Evolutionary conservation across 2,797 vertebrate species (phyloP).

Genomic region (Peromyscus melanophrys): DNA sequence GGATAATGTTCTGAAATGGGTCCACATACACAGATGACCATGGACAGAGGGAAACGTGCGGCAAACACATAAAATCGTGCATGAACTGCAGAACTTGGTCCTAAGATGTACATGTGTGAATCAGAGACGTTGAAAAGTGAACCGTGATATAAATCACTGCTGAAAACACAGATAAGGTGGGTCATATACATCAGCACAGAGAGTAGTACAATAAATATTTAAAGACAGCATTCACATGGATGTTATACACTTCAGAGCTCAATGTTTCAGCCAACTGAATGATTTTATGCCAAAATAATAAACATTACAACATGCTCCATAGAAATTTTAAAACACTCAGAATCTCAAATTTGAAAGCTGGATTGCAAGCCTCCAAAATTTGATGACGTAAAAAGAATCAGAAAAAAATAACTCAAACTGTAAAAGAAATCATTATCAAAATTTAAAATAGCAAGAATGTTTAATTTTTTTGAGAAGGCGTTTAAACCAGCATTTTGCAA

Average conservation of each 20-base stretch:
- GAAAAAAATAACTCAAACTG: neutral
- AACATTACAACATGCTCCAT: neutral
- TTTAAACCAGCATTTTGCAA: slow-evolving; percentile 12
- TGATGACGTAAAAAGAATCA: neutral
- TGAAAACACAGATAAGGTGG: neutral
- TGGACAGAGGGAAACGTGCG: neutral
- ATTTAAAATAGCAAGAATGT: neutral
- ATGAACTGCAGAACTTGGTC: neutral
- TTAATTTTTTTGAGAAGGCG: neutral
- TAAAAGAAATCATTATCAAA: neutral
- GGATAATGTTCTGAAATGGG: neutral
- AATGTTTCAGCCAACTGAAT: neutral
- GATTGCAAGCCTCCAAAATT: slow-evolving; percentile 28
- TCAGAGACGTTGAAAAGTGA: neutral
- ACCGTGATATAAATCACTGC: neutral
- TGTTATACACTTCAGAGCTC: neutral
- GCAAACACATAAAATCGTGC: neutral
- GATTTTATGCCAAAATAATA: slow-evolving; percentile 44
- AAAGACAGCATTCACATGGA: neutral
- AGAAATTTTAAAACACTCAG: neutral
- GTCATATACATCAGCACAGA: neutral
- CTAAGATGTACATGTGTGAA: neutral
- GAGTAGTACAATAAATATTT: neutral
- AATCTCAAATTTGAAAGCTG: neutral
- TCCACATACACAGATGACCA: too few species aligned